Evolutionary conservation across 2,888 invertebrate species (phyloP), one percentile per base, ranked within the genome.

Genomic region (Tineola bisselliella): DNA sequence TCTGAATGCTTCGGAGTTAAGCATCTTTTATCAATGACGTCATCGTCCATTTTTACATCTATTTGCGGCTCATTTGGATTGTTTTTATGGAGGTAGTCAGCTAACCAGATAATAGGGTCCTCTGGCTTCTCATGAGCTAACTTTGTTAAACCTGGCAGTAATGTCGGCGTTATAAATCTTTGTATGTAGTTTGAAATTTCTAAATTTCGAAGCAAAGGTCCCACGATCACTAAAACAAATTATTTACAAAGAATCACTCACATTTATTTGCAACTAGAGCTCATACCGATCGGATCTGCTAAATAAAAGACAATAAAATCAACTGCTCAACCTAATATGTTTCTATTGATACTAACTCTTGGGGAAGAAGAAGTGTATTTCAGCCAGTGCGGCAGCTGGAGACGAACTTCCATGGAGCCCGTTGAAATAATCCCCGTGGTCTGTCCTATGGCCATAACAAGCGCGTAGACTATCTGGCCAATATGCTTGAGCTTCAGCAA

Each of bases 311-410:
- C n/a, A n/a, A n/a, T n/a, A 25, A 25, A 25, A 25, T 4, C 25
- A 25, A 44, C 44, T n/a, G 15, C 44, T n/a, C n/a, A n/a, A n/a
- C n/a, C n/a, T n/a, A n/a, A n/a, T n/a, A n/a, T n/a, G n/a, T n/a
- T n/a, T n/a, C n/a, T n/a, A n/a, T n/a, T n/a, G n/a, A 44, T 38
- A 65, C 89, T 87, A 86, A 95, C 94, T 90, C 69, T 91, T 89
- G 0, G 96, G 95, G 79, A 94, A 97, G 78, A 97, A 96, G 77
- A 94, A 97, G 72, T 92, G 90, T 67, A 96, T 94, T 79, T 97
- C 97, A 64, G 91, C 87, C 60, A 91, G 88, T 0, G 95, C 92
- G 57, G 90, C 90, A 0, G 87, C 77, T 13, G 87, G 77, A 68
- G 88, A 89, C 63, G 89, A 90, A 65, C 96, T 96, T 8, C 94